phyloP scores from a whole-genome alignment of 2,888 invertebrate species.

The Rhopalosiphum nymphaeae region DNA sequence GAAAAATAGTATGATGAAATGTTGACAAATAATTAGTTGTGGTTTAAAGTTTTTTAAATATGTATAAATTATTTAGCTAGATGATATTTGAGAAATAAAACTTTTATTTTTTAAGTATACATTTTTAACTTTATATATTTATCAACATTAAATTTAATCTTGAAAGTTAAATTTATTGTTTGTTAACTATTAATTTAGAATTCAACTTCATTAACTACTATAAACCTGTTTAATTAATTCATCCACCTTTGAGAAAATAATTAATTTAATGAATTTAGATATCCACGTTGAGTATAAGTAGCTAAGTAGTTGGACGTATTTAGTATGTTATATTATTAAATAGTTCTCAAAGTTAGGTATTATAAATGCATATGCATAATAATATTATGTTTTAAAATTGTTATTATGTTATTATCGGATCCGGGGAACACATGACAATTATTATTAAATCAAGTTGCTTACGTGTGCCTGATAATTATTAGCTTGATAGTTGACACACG shows the following conservation, averaged over 20 bases:
- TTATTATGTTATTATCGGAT: background rate
- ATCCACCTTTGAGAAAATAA: too few species aligned
- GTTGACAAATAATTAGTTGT: background rate
- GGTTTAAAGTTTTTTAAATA: background rate
- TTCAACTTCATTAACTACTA: too few species aligned
- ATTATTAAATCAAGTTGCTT: background rate
- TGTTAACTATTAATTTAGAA: too few species aligned
- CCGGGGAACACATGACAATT: background rate
- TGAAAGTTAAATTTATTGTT: background rate
- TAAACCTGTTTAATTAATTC: too few species aligned
- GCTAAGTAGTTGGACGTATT: background rate
- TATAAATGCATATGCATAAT: background rate
- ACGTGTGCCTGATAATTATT: background rate
- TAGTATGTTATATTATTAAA: background rate
- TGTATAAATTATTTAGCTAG: background rate
- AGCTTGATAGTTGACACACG: background rate
- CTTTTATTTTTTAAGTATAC: background rate
- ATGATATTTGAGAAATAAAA: background rate
- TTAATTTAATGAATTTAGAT: too few species aligned
- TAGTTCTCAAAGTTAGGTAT: background rate
- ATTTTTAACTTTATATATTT: background rate
- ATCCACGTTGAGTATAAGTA: background rate
- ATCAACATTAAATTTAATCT: background rate
- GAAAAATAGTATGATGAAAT: background rate
- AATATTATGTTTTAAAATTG: background rate